phyloP scores from a whole-genome alignment of 2,888 invertebrate genomes.

The Melikaiella ostensackeni region DNA sequence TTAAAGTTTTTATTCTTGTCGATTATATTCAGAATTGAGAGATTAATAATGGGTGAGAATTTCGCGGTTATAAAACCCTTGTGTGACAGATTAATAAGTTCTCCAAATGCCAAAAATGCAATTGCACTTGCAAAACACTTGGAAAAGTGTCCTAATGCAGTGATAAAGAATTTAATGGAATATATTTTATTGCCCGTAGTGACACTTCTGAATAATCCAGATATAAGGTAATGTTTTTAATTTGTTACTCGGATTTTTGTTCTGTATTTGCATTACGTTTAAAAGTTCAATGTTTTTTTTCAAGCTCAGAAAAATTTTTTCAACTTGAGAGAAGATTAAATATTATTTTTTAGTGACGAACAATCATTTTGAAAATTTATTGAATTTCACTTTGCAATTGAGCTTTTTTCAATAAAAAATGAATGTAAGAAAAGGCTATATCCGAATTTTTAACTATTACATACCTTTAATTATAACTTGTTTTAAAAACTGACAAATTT shows the following conservation, averaged over 20 bases:
- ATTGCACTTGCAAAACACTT: slow-evolving; percentile 71
- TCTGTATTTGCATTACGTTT: neutral
- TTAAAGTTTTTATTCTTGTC: no score
- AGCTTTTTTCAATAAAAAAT: no score
- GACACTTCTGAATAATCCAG: slow-evolving; percentile 67
- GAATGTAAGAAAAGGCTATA: no score
- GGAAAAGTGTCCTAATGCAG: slow-evolving; percentile 74
- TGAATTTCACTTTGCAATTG: no score
- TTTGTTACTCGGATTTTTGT: neutral
- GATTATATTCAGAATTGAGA: slow-evolving; percentile 15
- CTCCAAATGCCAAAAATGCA: slow-evolving; percentile 77
- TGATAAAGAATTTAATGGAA: slow-evolving; percentile 79
- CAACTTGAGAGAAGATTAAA: no score
- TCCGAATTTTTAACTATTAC: no score
- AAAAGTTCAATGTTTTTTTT: no score
- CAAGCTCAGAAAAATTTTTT: no score
- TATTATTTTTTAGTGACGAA: no score
- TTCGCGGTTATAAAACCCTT: slow-evolving; percentile 77
- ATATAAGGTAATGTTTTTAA: slow-evolving; percentile 62
- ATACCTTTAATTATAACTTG: no score
- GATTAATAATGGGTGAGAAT: neutral
- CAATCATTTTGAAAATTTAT: no score
- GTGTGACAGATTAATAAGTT: slow-evolving; percentile 79
- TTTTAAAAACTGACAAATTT: no score
- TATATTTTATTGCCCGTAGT: slow-evolving; percentile 79